Percentiles rank a stretch among this genome's conserved stretches.
These are phyloP conservation scores for Neopipo cinnamomea DNA, from an alignment of 2,113 vertebrate species.

Conservation along the genomic window DNA sequence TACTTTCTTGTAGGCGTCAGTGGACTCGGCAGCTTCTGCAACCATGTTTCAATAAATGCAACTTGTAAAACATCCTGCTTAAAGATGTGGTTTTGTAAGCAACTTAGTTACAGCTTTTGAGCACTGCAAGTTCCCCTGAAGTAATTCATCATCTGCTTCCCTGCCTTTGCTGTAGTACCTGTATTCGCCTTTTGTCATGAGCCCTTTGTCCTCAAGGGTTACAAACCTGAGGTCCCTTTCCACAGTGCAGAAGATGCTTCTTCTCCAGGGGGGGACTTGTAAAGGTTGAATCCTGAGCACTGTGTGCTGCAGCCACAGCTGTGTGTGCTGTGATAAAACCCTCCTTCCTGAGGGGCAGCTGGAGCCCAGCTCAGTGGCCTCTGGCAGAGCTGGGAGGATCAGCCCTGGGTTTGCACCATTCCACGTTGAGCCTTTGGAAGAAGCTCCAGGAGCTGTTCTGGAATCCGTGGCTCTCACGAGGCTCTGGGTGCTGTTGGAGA, in stretches of 20 bases:
- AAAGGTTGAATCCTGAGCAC: neutral
- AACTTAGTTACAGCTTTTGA: neutral
- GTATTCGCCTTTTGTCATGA: neutral
- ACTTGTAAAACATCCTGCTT: neutral
- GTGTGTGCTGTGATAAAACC: fast-evolving
- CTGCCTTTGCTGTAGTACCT: fast-evolving
- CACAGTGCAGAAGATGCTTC: fast-evolving
- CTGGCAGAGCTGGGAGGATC: no score
- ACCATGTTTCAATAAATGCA: neutral
- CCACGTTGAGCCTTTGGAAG: fast-evolving
- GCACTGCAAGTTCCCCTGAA: no score
- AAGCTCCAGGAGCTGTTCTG: neutral
- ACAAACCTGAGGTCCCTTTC: no score
- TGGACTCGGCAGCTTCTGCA: neutral
- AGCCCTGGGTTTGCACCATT: fast-evolving
- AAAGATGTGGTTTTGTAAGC: neutral
- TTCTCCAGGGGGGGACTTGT: no score
- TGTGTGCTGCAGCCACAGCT: fast-evolving
- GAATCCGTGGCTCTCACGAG: fast-evolving
- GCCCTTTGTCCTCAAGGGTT: fast-evolving
- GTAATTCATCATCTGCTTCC: fast-evolving
- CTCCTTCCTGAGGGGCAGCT: neutral
- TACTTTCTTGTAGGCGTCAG: fast-evolving
- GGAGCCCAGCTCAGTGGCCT: no score
- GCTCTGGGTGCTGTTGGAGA: fast-evolving